These are phyloP conservation scores for Mastacembelus armatus DNA, from an alignment of 2,797 vertebrate genomes.

Conservation along the genomic window DNA sequence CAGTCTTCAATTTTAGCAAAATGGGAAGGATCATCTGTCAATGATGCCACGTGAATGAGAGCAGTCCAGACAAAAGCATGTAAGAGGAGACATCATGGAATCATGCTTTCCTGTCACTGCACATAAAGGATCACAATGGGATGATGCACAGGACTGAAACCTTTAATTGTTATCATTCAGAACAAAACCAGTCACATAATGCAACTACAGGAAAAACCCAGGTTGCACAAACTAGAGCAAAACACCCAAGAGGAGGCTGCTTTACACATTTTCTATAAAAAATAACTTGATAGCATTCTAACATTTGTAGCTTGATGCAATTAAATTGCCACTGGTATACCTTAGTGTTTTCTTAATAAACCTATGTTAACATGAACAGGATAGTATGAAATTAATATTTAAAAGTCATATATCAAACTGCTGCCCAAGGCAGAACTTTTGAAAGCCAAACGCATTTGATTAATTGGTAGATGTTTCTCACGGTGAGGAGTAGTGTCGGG, in stretches of 20 bases:
- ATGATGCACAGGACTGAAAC: not conserved
- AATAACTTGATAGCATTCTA: too few species aligned
- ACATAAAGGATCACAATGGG: conserved; percentile 21
- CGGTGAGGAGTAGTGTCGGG: not conserved
- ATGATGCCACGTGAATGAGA: conserved; percentile 2
- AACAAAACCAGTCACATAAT: conserved; percentile 30
- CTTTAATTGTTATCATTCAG: too few species aligned
- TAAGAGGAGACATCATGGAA: conserved; percentile 2
- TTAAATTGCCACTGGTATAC: too few species aligned
- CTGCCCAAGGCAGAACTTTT: conserved; percentile 5
- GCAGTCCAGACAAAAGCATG: conserved; percentile 7
- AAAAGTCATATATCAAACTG: not conserved
- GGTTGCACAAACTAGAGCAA: not conserved
- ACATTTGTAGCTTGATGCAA: too few species aligned
- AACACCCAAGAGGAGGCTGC: too few species aligned
- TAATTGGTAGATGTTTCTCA: not conserved
- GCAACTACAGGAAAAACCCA: conserved; percentile 21
- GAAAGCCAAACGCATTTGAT: not conserved
- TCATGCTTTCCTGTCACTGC: conserved; percentile 3
- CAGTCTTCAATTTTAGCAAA: not conserved
- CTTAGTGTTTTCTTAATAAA: too few species aligned
- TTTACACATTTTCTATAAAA: too few species aligned
- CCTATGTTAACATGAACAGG: conserved; percentile 4
- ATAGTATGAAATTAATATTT: too few species aligned
- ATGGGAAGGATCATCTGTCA: not conserved